Conservation (phyloP, 2,113 vertebrate species). For the Rhegmatorhina hoffmannsi region DNA sequence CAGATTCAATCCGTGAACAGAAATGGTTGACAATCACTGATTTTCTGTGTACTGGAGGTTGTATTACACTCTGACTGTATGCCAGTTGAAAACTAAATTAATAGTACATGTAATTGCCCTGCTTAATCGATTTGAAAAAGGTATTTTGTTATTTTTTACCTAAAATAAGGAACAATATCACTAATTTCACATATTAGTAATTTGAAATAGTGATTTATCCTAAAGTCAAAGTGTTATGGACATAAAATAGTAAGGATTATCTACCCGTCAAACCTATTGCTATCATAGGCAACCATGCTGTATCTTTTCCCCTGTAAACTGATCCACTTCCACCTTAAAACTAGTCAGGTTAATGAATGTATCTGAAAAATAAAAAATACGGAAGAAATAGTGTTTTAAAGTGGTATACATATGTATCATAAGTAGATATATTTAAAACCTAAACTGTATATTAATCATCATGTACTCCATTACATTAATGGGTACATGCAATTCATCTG, state of each 20-base stretch:
- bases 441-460: not conserved
- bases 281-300: not conserved
- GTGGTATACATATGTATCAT: not conserved
- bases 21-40: not conserved
- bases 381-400: not conserved
- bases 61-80: not conserved
- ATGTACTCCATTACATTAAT: not conserved
- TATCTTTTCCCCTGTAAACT: not conserved
- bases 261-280: not conserved
- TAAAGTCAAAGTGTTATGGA: not conserved
- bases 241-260: not conserved
- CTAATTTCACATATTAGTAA: not conserved
- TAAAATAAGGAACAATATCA: not conserved
- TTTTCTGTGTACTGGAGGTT: not conserved
- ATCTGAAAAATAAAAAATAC: not conserved
- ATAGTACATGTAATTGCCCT: not conserved
- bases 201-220: not conserved
- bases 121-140: not conserved
- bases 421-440: not conserved
- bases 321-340: not conserved
- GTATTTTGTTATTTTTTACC: not conserved
- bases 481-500: constrained; percentile 13
- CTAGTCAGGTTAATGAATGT: not conserved
- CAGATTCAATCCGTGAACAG: not conserved
- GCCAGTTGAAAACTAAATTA: not conserved